These are phyloP conservation scores for Oryctes rhinoceros DNA, from an alignment of 1,140 invertebrate genomes.

Conservation along the genomic window DNA sequence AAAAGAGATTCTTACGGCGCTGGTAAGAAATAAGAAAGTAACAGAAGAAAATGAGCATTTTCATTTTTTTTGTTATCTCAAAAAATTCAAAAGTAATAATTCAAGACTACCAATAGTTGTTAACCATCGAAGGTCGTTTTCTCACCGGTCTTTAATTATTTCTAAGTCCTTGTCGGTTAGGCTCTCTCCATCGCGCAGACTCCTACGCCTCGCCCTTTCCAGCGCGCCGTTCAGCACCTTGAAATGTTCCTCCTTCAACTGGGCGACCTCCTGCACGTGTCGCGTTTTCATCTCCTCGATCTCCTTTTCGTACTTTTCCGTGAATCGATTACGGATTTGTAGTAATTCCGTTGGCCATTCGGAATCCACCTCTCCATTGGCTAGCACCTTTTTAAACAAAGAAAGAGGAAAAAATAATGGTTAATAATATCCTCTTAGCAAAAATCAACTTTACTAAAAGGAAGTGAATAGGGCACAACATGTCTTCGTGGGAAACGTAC, in stretches of 20 bases:
- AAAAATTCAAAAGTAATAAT: too few relatives aligned
- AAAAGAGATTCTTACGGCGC: too few relatives aligned
- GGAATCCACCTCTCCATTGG: conserved; percentile 69
- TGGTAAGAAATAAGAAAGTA: too few relatives aligned
- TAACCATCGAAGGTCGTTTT: too few relatives aligned
- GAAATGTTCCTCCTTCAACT: conserved; percentile 68
- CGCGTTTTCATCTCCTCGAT: conserved; percentile 59
- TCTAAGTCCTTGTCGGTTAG: conserved; percentile 51
- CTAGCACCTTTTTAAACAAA: conserved; percentile 53
- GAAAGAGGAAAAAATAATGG: not conserved
- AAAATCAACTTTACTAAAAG: not conserved
- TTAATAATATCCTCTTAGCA: too few relatives aligned
- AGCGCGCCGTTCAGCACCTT: conserved; percentile 58
- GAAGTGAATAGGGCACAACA: not conserved
- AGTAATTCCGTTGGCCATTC: conserved; percentile 76
- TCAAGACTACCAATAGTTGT: too few relatives aligned
- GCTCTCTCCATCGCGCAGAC: conserved; percentile 51
- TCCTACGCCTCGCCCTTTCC: conserved; percentile 57
- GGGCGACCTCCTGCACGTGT: conserved; percentile 62
- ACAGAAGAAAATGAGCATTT: too few relatives aligned
- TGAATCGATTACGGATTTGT: conserved; percentile 72
- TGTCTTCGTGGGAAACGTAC: conserved; percentile 54
- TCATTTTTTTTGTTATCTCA: too few relatives aligned
- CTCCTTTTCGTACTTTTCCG: conserved; percentile 67
- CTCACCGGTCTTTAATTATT: conserved; percentile 54